These are phyloP conservation scores for Drosophila kohkoa DNA, from an alignment of 1,140 invertebrate species.

Conservation along the genomic window DNA sequence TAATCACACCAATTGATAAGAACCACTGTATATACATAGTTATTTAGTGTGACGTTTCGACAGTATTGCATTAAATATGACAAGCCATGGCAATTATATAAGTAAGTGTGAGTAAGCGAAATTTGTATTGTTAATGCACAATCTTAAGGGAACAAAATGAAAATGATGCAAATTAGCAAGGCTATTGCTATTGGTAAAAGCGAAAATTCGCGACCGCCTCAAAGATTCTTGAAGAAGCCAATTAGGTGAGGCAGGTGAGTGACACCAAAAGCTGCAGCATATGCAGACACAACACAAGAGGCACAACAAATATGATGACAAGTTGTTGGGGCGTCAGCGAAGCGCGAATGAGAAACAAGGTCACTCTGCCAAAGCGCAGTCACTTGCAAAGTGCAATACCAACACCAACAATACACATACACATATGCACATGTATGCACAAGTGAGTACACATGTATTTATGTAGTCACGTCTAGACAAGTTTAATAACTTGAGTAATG, in stretches of 20 bases:
- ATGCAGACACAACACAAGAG: constrained; percentile 32
- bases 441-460: constrained; percentile 31
- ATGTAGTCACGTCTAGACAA: constrained; percentile 38
- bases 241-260: constrained; percentile 26
- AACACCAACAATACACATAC: background rate
- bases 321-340: constrained; percentile 46
- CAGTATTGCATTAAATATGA: background rate
- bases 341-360: constrained; percentile 72
- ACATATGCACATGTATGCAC: background rate
- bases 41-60: background rate
- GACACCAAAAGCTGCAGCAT: constrained; percentile 36
- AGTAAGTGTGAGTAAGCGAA: background rate
- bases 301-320: constrained; percentile 20
- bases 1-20: constrained; percentile 22
- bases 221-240: constrained; percentile 10
- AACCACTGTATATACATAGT: constrained; percentile 5
- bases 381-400: constrained; percentile 29
- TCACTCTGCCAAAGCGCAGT: constrained; percentile 65
- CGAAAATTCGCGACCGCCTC: background rate
- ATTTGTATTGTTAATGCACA: background rate
- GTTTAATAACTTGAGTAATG: constrained; percentile 66
- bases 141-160: background rate
- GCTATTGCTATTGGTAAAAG: background rate
- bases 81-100: background rate
- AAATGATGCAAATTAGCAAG: background rate